Percentiles rank a stretch among this genome's conserved stretches.
Conservation (phyloP, 2,888 invertebrate species). For the Xestia c-nigrum region DNA sequence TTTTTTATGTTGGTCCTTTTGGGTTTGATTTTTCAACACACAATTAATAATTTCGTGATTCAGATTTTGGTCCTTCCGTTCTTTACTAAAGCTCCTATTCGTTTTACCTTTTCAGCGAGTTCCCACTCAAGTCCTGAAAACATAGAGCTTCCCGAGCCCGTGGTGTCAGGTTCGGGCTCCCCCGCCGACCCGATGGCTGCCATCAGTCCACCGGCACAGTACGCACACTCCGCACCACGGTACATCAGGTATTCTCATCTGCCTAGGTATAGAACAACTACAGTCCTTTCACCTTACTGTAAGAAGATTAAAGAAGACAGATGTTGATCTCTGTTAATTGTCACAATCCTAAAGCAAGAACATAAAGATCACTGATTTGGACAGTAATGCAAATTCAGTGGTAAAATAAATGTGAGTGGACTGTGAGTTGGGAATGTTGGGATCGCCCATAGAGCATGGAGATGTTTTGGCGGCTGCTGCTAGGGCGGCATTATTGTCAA, state of each 20-base stretch:
- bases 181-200: conserved; percentile 89
- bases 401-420: background rate
- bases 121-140: conserved; percentile 85
- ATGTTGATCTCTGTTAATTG: background rate
- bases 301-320: background rate
- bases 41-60: no score
- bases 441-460: background rate
- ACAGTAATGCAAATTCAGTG: background rate
- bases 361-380: background rate
- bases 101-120: conserved; percentile 76
- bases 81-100: background rate
- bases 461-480: background rate
- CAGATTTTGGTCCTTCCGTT: no score
- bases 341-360: background rate
- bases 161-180: conserved; percentile 76
- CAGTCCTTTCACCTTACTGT: background rate
- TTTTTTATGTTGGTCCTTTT: background rate
- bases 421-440: background rate
- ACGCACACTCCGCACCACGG: conserved; percentile 90
- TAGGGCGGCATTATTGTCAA: background rate
- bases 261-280: background rate
- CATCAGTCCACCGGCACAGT: conserved; percentile 94
- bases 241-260: conserved; percentile 80
- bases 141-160: conserved; percentile 80
- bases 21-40: no score